Percentiles rank a stretch among this genome's conserved stretches.
Evolutionary conservation across 2,113 vertebrate species (phyloP).

Genomic region (Forbesichthys agassizii): DNA sequence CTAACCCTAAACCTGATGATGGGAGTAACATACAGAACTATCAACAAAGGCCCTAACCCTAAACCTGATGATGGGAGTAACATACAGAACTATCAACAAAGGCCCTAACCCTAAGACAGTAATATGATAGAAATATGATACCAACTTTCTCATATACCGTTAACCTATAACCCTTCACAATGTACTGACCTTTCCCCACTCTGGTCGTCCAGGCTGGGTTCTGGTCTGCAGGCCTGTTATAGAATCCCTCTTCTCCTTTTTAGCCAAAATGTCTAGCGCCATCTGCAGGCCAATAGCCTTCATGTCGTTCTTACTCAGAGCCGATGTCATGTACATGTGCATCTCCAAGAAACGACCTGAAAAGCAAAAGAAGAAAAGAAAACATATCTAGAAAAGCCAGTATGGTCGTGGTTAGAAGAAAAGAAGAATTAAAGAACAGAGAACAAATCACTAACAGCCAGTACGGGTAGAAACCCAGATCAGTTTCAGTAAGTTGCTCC

Average conservation of each 20-base stretch:
- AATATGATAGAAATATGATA: neutral
- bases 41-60: too few species aligned
- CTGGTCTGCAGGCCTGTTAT: constrained; percentile 85
- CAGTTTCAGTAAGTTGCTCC: too few species aligned
- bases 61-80: too few species aligned
- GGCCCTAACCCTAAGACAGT: neutral
- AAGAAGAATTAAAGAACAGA: too few species aligned
- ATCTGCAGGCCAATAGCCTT: constrained; percentile 90
- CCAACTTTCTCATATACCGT: neutral
- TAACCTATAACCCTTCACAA: neutral
- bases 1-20: too few species aligned
- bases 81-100: too few species aligned
- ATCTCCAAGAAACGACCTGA: constrained; percentile 87
- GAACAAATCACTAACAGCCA: too few species aligned
- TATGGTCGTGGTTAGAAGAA: too few species aligned
- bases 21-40: neutral
- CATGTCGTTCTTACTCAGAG: constrained; percentile 85
- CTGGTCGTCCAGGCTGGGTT: constrained; percentile 84
- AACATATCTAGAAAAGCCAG: neutral
- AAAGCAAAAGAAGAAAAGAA: neutral
- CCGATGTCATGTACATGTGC: constrained; percentile 90
- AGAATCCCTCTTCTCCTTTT: constrained; percentile 84
- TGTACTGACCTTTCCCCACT: constrained; percentile 82
- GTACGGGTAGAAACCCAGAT: too few species aligned
- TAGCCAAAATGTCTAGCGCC: constrained; percentile 87